These are phyloP conservation scores for Parus major DNA, from an alignment of 2,113 vertebrate species.

Conservation along the genomic window DNA sequence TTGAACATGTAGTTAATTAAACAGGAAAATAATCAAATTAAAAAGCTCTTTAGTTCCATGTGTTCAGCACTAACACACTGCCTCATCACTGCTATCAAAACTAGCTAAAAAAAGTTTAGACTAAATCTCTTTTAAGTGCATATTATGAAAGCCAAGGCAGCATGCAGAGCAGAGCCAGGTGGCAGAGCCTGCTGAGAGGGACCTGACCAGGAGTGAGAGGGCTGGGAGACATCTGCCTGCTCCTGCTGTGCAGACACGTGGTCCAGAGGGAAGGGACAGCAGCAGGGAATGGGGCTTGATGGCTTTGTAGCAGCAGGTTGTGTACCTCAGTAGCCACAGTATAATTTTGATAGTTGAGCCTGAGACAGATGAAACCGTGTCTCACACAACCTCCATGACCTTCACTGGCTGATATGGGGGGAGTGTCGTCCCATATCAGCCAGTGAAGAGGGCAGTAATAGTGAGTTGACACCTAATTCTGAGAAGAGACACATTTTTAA, in stretches of 20 bases:
- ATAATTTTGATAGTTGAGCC: background rate
- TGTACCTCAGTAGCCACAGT: background rate
- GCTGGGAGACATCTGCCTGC: background rate
- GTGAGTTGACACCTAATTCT: background rate
- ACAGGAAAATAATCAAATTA: background rate
- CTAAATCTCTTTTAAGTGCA: background rate
- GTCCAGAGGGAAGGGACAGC: background rate
- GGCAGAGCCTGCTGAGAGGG: background rate
- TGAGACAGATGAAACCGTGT: background rate
- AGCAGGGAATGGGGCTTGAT: background rate
- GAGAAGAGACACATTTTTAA: background rate
- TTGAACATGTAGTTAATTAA: background rate
- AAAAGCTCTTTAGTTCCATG: background rate
- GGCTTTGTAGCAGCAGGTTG: background rate
- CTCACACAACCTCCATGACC: background rate
- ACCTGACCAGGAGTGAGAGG: background rate
- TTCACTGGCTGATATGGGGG: rapidly evolving
- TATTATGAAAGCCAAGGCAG: background rate
- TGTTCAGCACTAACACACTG: background rate
- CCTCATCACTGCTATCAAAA: background rate
- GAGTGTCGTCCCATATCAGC: background rate
- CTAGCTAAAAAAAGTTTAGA: background rate
- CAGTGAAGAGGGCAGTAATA: background rate
- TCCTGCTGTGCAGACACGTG: background rate
- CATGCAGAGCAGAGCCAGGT: background rate